Evolutionary conservation across 2,797 vertebrate species (phyloP), one percentile per base, ranked within the genome.

Genomic region (Myotis pilosus): DNA sequence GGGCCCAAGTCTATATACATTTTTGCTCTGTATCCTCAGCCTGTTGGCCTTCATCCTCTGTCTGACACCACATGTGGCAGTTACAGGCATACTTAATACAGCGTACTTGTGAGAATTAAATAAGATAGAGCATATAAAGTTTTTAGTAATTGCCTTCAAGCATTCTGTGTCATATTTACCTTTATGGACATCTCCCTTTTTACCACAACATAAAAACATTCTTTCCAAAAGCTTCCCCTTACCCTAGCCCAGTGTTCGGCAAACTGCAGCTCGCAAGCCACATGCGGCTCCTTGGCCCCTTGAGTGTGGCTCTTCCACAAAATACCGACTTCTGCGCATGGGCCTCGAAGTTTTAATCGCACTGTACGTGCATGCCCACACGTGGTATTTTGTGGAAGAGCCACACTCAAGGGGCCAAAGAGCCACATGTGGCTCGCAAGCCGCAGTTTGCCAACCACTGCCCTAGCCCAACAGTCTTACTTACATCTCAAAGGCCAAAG

Each of bases 261-360:
- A 44, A 44, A 44, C 9, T 44, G 41, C 0, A 9, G 8, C 9
- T 44, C 9, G 2, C 0, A 0, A 44, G 41, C 41, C 41, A 44
- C 41, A 44, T 44, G 9, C 9, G 41, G 41, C 9, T 44, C 41
- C 10, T 44, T 44, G 41, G 41, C 41, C 41, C 41, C 41, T 44
- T 44, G 41, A 44, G 9, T 44, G 41, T 44, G 9, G 41, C 41
- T 44, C 9, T 44, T 44, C 41, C 41, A 9, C 8, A 44, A 44
- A 44, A 44, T 44, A 44, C 41, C 41, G 8, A 44, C 41, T 44
- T 44, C 8, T 44, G 41, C 41, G 41, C 8, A 10, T 44, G 41
- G 41, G 41, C 41, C 41, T 8, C 41, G 41, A 41, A 41, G 41
- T 41, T 44, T 44, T 1, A 9, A 44, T 44, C 8, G 41, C 41